Evolutionary conservation across 1,140 invertebrate species (phyloP).

Genomic region (Neuroterus valhalla): DNA sequence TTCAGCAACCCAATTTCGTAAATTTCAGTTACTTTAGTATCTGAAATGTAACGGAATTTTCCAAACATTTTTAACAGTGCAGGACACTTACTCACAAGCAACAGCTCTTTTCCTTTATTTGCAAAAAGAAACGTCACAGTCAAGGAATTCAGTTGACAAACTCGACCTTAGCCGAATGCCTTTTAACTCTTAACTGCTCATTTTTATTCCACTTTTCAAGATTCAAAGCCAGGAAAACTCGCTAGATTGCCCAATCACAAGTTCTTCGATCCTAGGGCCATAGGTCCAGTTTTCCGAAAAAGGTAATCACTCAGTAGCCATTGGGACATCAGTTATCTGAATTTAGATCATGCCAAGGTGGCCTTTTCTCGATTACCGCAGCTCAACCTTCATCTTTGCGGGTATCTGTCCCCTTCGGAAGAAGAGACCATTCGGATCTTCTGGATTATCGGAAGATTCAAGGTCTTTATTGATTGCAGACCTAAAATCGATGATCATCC

Average conservation of each 20-base stretch:
- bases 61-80: too few species aligned
- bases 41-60: too few species aligned
- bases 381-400: conserved; percentile 47
- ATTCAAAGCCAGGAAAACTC: conserved; percentile 18
- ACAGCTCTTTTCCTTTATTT: background rate
- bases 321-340: conserved; percentile 50
- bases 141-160: conserved; percentile 25
- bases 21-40: too few species aligned
- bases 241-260: conserved; percentile 52
- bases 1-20: too few species aligned
- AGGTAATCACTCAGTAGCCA: conserved; percentile 52
- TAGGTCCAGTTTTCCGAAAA: conserved; percentile 59
- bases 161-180: conserved; percentile 25
- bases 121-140: conserved; percentile 17
- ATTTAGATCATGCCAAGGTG: conserved; percentile 65
- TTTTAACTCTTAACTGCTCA: background rate
- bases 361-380: conserved; percentile 40
- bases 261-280: conserved; percentile 50
- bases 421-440: background rate
- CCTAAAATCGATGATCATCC: background rate
- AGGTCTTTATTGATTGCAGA: background rate
- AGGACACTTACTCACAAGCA: conserved; percentile 3
- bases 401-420: background rate
- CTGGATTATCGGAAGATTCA: background rate
- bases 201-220: background rate